A percentile compares a stretch with the other conserved stretches of the same genome.
Conservation (phyloP, 2,888 invertebrate genomes). For the Trypoxylon attenuatum region DNA sequence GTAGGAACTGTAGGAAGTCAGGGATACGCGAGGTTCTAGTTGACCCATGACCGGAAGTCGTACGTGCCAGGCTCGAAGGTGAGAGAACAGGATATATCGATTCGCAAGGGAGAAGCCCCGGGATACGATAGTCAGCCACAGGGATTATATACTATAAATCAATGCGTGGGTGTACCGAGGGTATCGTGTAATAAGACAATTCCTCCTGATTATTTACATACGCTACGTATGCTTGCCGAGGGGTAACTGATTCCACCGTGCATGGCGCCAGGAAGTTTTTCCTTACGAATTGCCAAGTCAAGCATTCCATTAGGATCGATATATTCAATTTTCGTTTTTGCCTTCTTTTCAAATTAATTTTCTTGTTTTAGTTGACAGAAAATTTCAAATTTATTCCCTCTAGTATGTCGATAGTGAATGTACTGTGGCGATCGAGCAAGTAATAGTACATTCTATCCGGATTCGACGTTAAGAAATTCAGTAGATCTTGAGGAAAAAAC, state of each 20-base stretch:
- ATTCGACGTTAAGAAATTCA: too few species aligned
- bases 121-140: background rate
- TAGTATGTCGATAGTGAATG: too few species aligned
- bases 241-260: conserved; percentile 50
- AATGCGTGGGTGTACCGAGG: conserved; percentile 54
- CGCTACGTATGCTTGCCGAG: conserved; percentile 16
- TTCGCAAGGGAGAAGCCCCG: conserved; percentile 7
- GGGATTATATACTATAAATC: conserved; percentile 50
- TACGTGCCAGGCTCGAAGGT: conserved; percentile 39
- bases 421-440: too few species aligned
- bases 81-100: conserved; percentile 18
- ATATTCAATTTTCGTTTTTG: too few species aligned
- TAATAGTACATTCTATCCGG: too few species aligned
- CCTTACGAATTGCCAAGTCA: too few species aligned
- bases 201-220: conserved; percentile 54
- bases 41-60: conserved; percentile 57
- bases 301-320: too few species aligned
- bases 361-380: too few species aligned
- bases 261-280: background rate
- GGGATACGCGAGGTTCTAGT: conserved; percentile 24
- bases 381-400: too few species aligned
- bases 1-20: background rate
- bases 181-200: conserved; percentile 35
- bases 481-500: too few species aligned
- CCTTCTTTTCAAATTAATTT: too few species aligned